Percentiles rank a stretch among this genome's conserved stretches.
These are phyloP conservation scores for Sussaba pulchella DNA, from an alignment of 2,888 invertebrate genomes.

Conservation along the genomic window DNA sequence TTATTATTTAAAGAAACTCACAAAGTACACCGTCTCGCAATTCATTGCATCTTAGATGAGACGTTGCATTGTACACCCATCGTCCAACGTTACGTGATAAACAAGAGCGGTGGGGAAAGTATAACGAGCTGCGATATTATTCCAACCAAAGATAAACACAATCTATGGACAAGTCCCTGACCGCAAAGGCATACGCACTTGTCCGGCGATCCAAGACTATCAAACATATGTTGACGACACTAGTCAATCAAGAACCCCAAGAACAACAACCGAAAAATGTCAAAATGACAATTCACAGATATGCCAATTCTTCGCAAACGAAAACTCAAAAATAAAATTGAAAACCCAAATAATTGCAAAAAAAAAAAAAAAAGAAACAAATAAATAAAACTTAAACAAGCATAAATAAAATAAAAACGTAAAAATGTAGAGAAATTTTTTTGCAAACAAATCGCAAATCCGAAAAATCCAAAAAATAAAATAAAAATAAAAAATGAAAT, in stretches of 20 bases:
- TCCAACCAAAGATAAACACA: neutral
- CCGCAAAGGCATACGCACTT: neutral
- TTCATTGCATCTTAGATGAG: neutral
- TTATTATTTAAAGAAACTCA: neutral
- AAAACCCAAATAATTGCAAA: neutral
- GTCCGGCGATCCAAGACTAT: too few relatives aligned
- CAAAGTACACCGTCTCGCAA: neutral
- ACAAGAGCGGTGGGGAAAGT: conserved; percentile 29
- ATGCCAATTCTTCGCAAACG: neutral
- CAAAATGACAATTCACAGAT: neutral
- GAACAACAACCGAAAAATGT: neutral
- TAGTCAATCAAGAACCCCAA: neutral
- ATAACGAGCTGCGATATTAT: conserved; percentile 28
- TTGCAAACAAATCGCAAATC: too few relatives aligned
- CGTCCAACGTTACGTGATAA: conserved; percentile 14
- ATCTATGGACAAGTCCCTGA: neutral
- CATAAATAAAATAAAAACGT: conserved; percentile 28
- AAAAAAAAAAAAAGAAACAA: conserved; percentile 41
- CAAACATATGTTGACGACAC: conserved; percentile 34
- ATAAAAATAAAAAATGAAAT: too few relatives aligned
- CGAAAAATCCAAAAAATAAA: too few relatives aligned
- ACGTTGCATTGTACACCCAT: neutral
- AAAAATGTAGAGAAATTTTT: conserved; percentile 12
- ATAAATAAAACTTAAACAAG: too few relatives aligned
- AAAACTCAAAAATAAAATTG: neutral